A percentile compares a stretch with the other conserved stretches of the same genome.
Evolutionary conservation across 2,888 invertebrate species (phyloP).

Genomic region (Encarsia formosa): DNA sequence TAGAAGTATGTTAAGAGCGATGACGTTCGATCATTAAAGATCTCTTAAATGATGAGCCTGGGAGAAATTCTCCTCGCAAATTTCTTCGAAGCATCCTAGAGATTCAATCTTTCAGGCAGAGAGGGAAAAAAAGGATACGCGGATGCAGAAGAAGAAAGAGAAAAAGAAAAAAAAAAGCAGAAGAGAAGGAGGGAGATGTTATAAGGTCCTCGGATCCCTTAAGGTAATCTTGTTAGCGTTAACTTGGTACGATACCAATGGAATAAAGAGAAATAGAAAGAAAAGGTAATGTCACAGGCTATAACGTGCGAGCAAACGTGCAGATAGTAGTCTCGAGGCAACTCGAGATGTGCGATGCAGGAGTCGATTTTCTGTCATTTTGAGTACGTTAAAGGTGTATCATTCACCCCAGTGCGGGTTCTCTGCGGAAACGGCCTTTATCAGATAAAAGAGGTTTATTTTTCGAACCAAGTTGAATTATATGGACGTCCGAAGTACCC

Average conservation of each 20-base stretch:
- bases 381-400: slow-evolving; percentile 4
- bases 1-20: too few species aligned
- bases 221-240: slow-evolving; percentile 43
- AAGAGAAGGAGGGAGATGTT: too few species aligned
- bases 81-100: too few species aligned
- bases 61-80: too few species aligned
- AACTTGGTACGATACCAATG: slow-evolving; percentile 29
- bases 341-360: slow-evolving; percentile 5
- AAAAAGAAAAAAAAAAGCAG: slow-evolving; percentile 20
- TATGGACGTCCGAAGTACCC: too few species aligned
- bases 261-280: background rate
- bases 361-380: slow-evolving; percentile 6
- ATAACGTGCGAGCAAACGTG: slow-evolving; percentile 13
- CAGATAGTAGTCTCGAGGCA: background rate
- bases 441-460: too few species aligned
- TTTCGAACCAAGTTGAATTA: too few species aligned
- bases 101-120: background rate
- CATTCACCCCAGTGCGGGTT: too few species aligned
- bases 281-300: slow-evolving; percentile 32
- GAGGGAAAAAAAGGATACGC: slow-evolving; percentile 9
- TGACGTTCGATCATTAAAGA: too few species aligned
- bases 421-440: too few species aligned
- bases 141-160: slow-evolving; percentile 22
- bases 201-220: slow-evolving; percentile 35
- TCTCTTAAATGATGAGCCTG: too few species aligned